phyloP scores from a whole-genome alignment of 2,888 invertebrate genomes.

The Sphaeridia pumilis region DNA sequence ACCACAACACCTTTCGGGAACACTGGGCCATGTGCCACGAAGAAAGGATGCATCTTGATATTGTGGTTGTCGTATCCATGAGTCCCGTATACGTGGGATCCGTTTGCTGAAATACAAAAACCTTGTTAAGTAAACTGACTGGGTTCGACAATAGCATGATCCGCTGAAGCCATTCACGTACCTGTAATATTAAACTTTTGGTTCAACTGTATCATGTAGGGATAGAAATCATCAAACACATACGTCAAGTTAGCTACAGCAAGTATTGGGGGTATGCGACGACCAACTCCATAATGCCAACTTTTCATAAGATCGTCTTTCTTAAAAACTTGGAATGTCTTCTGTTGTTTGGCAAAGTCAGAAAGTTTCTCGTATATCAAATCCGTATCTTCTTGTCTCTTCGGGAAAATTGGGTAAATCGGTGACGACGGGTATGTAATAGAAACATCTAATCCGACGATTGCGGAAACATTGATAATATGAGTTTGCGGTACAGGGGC shows the following conservation, averaged over 20 bases:
- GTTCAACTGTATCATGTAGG: slow-evolving; percentile 41
- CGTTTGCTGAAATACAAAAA: slow-evolving; percentile 41
- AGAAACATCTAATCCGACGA: slow-evolving; percentile 44
- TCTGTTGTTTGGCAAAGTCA: slow-evolving; percentile 39
- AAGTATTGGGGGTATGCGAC: slow-evolving; percentile 51
- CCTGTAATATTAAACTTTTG: slow-evolving; percentile 43
- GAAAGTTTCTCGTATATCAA: slow-evolving; percentile 43
- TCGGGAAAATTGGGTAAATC: slow-evolving; percentile 50
- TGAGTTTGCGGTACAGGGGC: slow-evolving; percentile 44
- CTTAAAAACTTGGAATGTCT: slow-evolving; percentile 49
- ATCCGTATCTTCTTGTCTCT: slow-evolving; percentile 38
- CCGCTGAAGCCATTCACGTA: slow-evolving; percentile 36
- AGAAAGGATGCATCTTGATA: slow-evolving; percentile 54
- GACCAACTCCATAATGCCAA: slow-evolving; percentile 53
- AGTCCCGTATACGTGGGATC: slow-evolving; percentile 46
- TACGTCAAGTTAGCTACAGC: slow-evolving; percentile 52
- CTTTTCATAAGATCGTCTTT: slow-evolving; percentile 46
- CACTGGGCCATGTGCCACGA: slow-evolving; percentile 56
- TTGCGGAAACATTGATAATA: slow-evolving; percentile 48
- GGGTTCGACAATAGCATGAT: background rate
- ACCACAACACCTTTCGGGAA: slow-evolving; percentile 41
- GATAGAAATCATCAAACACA: slow-evolving; percentile 47
- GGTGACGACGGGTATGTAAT: slow-evolving; percentile 47
- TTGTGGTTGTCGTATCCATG: slow-evolving; percentile 56
- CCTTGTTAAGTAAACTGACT: background rate